A percentile compares a stretch with the other conserved stretches of the same genome.
These are phyloP conservation scores for Philereme vetulata DNA, from an alignment of 2,888 invertebrate genomes.

Conservation along the genomic window DNA sequence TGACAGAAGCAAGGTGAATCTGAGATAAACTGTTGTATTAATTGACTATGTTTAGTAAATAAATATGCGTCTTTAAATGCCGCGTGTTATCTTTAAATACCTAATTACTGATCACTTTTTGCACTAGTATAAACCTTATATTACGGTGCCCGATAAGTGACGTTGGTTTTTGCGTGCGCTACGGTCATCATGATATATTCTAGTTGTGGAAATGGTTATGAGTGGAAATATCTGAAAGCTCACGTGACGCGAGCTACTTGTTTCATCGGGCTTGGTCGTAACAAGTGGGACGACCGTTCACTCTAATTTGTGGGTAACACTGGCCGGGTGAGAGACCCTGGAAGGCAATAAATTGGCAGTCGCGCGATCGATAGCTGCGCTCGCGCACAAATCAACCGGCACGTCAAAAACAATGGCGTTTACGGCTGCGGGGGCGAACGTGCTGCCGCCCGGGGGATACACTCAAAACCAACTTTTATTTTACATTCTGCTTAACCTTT, in stretches of 20 bases:
- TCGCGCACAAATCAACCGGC: slow-evolving; percentile 75
- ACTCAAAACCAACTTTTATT: slow-evolving; percentile 53
- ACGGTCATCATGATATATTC: slow-evolving; percentile 26
- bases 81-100: slow-evolving; percentile 19
- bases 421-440: slow-evolving; percentile 73
- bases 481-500: slow-evolving; percentile 13
- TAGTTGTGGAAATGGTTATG: slow-evolving; percentile 36
- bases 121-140: slow-evolving; percentile 19
- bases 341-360: slow-evolving; percentile 72
- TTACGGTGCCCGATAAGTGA: slow-evolving; percentile 21
- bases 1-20: slow-evolving; percentile 39
- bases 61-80: slow-evolving; percentile 19
- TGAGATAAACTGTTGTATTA: slow-evolving; percentile 35
- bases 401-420: slow-evolving; percentile 72
- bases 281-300: slow-evolving; percentile 65
- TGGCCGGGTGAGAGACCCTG: slow-evolving; percentile 56
- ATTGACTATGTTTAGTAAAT: slow-evolving; percentile 34
- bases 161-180: slow-evolving; percentile 27
- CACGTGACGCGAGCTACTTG: slow-evolving; percentile 47
- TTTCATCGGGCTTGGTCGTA: slow-evolving; percentile 43
- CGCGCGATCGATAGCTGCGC: slow-evolving; percentile 67
- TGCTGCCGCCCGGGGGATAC: slow-evolving; percentile 67
- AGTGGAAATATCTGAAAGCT: slow-evolving; percentile 31
- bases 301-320: slow-evolving; percentile 65
- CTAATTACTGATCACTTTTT: slow-evolving; percentile 17